phyloP scores from a whole-genome alignment of 2,113 vertebrate genomes.

The Puntigrus tetrazona region DNA sequence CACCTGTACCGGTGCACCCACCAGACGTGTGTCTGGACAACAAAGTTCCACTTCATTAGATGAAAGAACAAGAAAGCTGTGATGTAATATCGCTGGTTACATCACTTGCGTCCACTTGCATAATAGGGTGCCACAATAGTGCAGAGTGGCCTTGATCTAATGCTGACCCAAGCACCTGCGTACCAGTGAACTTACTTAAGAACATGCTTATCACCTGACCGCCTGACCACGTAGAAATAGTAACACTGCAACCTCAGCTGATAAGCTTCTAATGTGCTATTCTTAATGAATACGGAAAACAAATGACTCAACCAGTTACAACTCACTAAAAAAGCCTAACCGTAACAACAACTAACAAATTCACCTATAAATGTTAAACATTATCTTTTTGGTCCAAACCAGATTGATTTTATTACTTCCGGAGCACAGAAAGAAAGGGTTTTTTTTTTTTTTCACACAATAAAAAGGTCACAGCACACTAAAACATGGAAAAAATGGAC shows the following conservation, averaged over 20 bases:
- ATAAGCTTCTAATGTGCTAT: slow-evolving; percentile 13
- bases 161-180: slow-evolving; percentile 17
- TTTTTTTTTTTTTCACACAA: background rate
- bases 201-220: slow-evolving; percentile 14
- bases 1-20: background rate
- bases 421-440: background rate
- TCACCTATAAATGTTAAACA: background rate
- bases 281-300: background rate
- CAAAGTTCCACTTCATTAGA: slow-evolving; percentile 36
- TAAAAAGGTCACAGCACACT: background rate
- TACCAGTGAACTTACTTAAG: slow-evolving; percentile 15
- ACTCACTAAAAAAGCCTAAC: background rate
- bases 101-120: slow-evolving; percentile 27
- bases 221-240: background rate
- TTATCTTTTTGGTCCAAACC: too few species aligned
- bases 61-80: slow-evolving; percentile 39
- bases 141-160: background rate
- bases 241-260: background rate
- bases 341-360: background rate
- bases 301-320: background rate
- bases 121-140: background rate
- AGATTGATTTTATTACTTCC: background rate
- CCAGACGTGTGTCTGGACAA: background rate
- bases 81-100: slow-evolving; percentile 45
- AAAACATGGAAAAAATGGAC: background rate